phyloP scores from a whole-genome alignment of 2,888 invertebrate genomes.

The Bugulina stolonifera region DNA sequence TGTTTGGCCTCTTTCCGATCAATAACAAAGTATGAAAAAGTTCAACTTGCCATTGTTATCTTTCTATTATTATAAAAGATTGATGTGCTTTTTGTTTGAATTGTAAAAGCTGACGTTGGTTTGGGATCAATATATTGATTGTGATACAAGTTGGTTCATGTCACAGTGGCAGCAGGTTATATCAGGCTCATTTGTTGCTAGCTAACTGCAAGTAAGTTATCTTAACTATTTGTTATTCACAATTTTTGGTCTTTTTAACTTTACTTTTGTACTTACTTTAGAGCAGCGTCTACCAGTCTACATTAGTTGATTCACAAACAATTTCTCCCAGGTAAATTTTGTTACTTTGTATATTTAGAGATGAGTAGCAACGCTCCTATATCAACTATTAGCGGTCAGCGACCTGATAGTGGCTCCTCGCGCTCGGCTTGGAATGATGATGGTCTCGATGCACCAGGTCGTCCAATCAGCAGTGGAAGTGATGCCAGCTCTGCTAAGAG shows the following conservation, averaged over 20 bases:
- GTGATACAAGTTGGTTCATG: not conserved
- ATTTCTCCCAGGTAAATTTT: too few relatives aligned
- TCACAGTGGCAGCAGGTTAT: not conserved
- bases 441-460: slow-evolving; percentile 24
- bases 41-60: not conserved
- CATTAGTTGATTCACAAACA: too few relatives aligned
- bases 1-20: not conserved
- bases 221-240: not conserved
- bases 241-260: not conserved
- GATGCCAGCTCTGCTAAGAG: not conserved
- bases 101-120: not conserved
- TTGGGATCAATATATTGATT: slow-evolving; percentile 18
- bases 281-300: not conserved
- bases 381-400: not conserved
- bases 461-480: slow-evolving; percentile 11
- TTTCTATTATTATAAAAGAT: slow-evolving; percentile 7
- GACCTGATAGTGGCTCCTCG: not conserved
- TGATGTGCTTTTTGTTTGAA: not conserved
- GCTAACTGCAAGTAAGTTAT: not conserved
- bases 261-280: not conserved
- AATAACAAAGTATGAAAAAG: not conserved
- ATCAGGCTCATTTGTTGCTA: not conserved
- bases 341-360: too few relatives aligned
- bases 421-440: slow-evolving; percentile 26
- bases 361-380: not conserved